These are phyloP conservation scores for Vicugna pacos DNA, from an alignment of 2,113 vertebrate species.

Conservation along the genomic window DNA sequence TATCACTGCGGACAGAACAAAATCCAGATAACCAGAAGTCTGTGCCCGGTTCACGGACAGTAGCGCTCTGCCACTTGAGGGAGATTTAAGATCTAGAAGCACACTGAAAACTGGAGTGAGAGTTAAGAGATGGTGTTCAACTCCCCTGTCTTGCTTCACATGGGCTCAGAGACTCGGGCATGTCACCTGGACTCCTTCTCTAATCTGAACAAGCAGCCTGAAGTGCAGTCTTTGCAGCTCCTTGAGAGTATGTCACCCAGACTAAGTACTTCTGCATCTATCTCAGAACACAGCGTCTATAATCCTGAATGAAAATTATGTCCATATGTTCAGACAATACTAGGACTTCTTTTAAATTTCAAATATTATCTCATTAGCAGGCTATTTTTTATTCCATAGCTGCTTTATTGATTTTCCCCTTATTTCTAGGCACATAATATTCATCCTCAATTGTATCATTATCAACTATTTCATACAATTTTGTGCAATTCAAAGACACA, in stretches of 20 bases:
- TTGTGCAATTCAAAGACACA: slow-evolving; percentile 23
- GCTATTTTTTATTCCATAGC: slow-evolving; percentile 1
- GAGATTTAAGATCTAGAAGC: not conserved
- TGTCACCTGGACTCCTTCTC: not conserved
- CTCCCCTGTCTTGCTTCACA: not conserved
- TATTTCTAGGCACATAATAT: slow-evolving; percentile 30
- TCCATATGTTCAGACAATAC: slow-evolving; percentile 14
- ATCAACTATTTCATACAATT: slow-evolving; percentile 1
- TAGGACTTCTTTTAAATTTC: slow-evolving; percentile 28
- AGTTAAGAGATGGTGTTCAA: not conserved
- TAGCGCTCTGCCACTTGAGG: not conserved
- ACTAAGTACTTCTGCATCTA: slow-evolving; percentile 42
- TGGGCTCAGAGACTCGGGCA: not conserved
- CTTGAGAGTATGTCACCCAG: slow-evolving; percentile 42
- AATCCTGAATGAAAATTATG: slow-evolving; percentile 47
- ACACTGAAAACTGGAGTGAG: not conserved
- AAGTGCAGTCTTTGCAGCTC: not conserved
- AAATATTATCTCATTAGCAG: slow-evolving; percentile 32
- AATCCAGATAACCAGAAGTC: not conserved
- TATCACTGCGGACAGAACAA: not conserved
- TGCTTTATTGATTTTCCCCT: slow-evolving; percentile 6
- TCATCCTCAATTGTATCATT: not conserved
- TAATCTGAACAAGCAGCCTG: not conserved
- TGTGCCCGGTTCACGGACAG: not conserved
- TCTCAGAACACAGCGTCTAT: slow-evolving; percentile 16